Evolutionary conservation across 2,888 invertebrate genomes (phyloP).

Genomic region (Caenorhabditis sp.): DNA sequence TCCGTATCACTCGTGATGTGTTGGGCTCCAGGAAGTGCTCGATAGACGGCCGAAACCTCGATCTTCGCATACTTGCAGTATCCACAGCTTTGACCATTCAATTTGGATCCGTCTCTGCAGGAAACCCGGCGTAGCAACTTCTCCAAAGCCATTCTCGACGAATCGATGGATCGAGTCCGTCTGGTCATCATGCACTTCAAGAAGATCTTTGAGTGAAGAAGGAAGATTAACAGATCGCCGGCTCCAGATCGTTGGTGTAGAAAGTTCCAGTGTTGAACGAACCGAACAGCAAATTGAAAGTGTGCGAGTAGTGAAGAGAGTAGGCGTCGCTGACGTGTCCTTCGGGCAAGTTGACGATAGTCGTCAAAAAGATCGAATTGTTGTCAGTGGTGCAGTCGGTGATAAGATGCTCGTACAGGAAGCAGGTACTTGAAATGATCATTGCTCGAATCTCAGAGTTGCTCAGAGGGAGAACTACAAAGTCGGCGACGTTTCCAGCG

Average conservation of each 20-base stretch:
- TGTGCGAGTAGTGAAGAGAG: slow-evolving; percentile 88
- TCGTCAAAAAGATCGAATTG: slow-evolving; percentile 87
- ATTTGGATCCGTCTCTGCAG: slow-evolving; percentile 52
- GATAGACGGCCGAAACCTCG: slow-evolving; percentile 93
- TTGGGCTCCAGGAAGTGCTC: slow-evolving; percentile 95
- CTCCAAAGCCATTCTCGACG: slow-evolving; percentile 63
- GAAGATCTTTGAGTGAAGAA: slow-evolving; percentile 70
- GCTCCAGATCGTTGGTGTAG: slow-evolving; percentile 58
- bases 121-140: slow-evolving; percentile 60
- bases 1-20: slow-evolving; percentile 98
- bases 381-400: slow-evolving; percentile 48
- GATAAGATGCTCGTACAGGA: slow-evolving; percentile 62
- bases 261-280: slow-evolving; percentile 57
- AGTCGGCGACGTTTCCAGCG: slow-evolving; percentile 66
- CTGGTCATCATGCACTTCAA: slow-evolving; percentile 58
- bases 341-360: slow-evolving; percentile 89
- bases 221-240: slow-evolving; percentile 64
- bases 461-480: slow-evolving; percentile 43
- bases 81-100: slow-evolving; percentile 91
- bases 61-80: slow-evolving; percentile 99
- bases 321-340: slow-evolving; percentile 83
- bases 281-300: slow-evolving; percentile 54
- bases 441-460: slow-evolving; percentile 38
- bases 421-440: slow-evolving; percentile 56
- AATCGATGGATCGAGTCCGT: slow-evolving; percentile 61